Evolutionary conservation across 2,888 invertebrate species (phyloP).

Genomic region (Microplitis manilae): DNA sequence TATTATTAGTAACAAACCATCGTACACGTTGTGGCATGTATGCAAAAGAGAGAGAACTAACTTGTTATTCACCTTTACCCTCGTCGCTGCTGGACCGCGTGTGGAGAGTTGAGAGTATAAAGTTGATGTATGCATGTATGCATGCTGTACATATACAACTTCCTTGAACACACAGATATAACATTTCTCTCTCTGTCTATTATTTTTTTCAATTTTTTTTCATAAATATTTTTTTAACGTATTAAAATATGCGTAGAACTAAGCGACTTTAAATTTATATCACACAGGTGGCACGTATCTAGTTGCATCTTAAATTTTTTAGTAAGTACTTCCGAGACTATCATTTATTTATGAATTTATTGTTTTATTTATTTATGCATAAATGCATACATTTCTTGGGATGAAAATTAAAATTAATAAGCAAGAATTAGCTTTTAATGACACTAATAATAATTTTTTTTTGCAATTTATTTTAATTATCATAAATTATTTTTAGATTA

Average conservation of each 20-base stretch:
- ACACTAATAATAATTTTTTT: not conserved
- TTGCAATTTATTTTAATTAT: not conserved
- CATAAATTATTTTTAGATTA: not conserved
- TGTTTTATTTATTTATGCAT: not conserved
- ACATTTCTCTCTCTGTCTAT: not conserved
- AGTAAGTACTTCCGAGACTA: constrained; percentile 15
- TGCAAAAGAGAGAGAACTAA: constrained; percentile 13
- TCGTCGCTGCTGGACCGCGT: not conserved
- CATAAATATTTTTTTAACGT: not conserved
- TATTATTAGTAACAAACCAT: constrained; percentile 30
- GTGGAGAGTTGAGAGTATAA: not conserved
- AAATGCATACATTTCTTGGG: not conserved
- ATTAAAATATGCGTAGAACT: not conserved
- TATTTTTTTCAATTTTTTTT: not conserved
- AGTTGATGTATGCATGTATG: not conserved
- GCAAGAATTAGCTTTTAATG: no score
- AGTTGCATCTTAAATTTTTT: constrained; percentile 21
- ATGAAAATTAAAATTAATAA: no score
- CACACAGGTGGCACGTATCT: constrained; percentile 21
- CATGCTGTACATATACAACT: not conserved
- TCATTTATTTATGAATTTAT: constrained; percentile 13
- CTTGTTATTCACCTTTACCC: not conserved
- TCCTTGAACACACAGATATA: not conserved
- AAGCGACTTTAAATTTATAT: constrained; percentile 21
- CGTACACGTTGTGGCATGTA: constrained; percentile 1